A percentile compares a stretch with the other conserved stretches of the same genome.
Evolutionary conservation across 2,113 vertebrate genomes (phyloP).

Genomic region (Laticauda laticaudata): DNA sequence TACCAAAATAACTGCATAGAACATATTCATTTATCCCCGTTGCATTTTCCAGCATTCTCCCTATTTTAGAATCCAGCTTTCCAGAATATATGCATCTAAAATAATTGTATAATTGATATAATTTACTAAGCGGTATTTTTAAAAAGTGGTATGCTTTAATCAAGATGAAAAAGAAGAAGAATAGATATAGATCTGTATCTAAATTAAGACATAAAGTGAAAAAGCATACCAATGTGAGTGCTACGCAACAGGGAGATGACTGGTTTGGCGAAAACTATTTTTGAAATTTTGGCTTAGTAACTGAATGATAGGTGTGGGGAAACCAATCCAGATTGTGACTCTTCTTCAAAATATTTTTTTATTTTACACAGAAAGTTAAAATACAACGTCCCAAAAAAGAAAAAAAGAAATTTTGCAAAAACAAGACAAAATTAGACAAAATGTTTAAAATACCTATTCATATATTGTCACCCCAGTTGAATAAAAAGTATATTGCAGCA

Average conservation of each 20-base stretch:
- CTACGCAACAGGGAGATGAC: neutral
- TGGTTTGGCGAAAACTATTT: neutral
- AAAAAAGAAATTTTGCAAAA: neutral
- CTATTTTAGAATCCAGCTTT: neutral
- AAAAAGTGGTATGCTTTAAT: neutral
- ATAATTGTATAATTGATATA: neutral
- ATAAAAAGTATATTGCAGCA: no score
- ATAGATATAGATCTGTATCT: no score
- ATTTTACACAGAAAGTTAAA: neutral
- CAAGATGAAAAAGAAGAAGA: neutral
- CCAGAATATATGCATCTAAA: neutral
- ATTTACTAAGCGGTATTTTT: neutral
- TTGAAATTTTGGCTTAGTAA: neutral
- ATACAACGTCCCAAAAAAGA: neutral
- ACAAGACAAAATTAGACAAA: neutral
- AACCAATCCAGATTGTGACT: neutral
- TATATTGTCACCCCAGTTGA: no score
- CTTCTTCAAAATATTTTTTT: neutral
- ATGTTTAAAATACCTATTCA: no score
- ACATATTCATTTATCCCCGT: constrained; percentile 9
- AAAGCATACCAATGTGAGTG: neutral
- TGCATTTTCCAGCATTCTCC: neutral
- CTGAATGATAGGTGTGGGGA: neutral
- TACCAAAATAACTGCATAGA: neutral
- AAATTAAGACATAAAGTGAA: neutral